Evolutionary conservation across 2,797 vertebrate species (phyloP), one percentile per base, ranked within the genome.

Genomic region (Garrulus glandarius): DNA sequence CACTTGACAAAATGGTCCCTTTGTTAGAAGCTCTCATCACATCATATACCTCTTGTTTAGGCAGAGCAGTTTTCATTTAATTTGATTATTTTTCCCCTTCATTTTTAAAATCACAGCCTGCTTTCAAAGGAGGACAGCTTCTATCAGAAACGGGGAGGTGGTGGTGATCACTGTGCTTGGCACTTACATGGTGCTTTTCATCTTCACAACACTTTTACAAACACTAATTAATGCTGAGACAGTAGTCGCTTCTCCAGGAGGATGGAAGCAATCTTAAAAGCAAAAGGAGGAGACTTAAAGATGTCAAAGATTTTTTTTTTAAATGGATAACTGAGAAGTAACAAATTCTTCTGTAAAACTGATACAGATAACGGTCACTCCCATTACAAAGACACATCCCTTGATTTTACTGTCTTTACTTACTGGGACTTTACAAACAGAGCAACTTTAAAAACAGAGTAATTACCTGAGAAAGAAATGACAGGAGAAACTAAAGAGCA

Each of bases 181-280:
- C 95, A 94, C 76, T 95, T 93, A 49, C 0, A 46, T 32, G 79
- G 70, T 20, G 92, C 91, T 80, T 96, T 95, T 96, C 94, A 91
- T 97, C 92, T 97, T 97, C 92, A 90, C 71, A 97, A 79, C 78
- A 61, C 83, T 95, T 92, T 65, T 77, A 75, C 78, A 95, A 96
- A 89, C 87, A 87, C 91, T 95, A 95, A 97, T 96, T 96, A 96
- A 96, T 70, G 93, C 87, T 93, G 89, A 96, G 95, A 91, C 91
- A 92, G 93, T 78, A 84, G 92, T 92, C 88, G 70, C 71, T 92
- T 87, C 90, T 95, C 80, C 49, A 84, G 83, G 60, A 95, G 60
- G 89, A 79, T 44, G 34, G 67, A 83, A 80, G 77, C 27, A 93
- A 83, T 81, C 71, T 95, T 61, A 74, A 95, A 96, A 93, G 90